Percentiles rank a stretch among this genome's conserved stretches.
Evolutionary conservation across 2,888 invertebrate species (phyloP).

Genomic region (Melieria crassipennis): DNA sequence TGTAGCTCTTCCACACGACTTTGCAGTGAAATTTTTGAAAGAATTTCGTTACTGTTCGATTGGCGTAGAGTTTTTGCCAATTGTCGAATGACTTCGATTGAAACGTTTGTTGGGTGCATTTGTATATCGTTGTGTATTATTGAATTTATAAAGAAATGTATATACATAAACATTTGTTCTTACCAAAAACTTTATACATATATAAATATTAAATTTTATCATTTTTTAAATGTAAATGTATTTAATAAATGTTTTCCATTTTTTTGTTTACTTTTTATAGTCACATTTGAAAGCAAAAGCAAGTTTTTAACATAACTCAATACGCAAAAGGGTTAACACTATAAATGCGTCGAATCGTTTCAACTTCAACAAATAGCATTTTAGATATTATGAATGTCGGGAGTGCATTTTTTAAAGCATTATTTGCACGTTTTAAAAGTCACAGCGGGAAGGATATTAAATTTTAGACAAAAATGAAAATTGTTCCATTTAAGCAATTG

Average conservation of each 20-base stretch:
- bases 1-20: too few species aligned
- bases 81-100: too few species aligned
- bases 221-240: slow-evolving; percentile 4
- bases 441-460: not conserved
- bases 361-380: slow-evolving; percentile 7
- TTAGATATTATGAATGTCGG: not conserved
- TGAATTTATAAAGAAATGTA: not conserved
- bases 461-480: slow-evolving; percentile 4
- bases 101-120: not conserved
- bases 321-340: not conserved
- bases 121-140: not conserved
- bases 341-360: slow-evolving; percentile 18
- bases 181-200: slow-evolving; percentile 9
- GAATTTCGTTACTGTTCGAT: too few species aligned
- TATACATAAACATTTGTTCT: slow-evolving; percentile 9
- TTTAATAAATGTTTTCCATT: slow-evolving; percentile 15
- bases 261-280: slow-evolving; percentile 9
- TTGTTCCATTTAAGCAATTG: slow-evolving; percentile 21
- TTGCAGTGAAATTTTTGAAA: too few species aligned
- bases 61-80: too few species aligned
- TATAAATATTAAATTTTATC: slow-evolving; percentile 24
- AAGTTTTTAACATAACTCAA: slow-evolving; percentile 5
- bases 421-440: too few species aligned
- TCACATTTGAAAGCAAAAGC: slow-evolving; percentile 1
- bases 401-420: not conserved